Evolutionary conservation across 1,140 invertebrate species (phyloP).

Genomic region (Bombus waltoni): DNA sequence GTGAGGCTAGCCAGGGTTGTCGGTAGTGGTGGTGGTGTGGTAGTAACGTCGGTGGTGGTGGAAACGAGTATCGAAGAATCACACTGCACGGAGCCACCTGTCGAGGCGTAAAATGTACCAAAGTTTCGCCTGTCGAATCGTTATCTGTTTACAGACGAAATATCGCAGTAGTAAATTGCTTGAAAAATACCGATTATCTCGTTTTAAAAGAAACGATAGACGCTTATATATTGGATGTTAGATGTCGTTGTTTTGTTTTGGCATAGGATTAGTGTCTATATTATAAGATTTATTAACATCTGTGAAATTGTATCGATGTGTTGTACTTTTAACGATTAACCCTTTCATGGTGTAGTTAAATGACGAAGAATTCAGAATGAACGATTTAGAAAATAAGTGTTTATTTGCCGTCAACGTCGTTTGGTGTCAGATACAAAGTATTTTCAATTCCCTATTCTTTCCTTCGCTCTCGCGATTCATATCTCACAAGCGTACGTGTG

Average conservation of each 20-base stretch:
- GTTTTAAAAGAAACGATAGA: too few species aligned
- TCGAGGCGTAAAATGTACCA: slow-evolving; percentile 11
- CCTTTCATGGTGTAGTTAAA: neutral
- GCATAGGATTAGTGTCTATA: neutral
- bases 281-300: neutral
- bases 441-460: neutral
- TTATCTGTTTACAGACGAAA: neutral
- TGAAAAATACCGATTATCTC: neutral
- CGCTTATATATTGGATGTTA: too few species aligned
- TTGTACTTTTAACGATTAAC: too few species aligned
- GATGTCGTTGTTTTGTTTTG: too few species aligned
- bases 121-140: neutral
- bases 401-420: too few species aligned
- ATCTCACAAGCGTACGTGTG: neutral
- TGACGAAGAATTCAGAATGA: neutral
- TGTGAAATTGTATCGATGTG: too few species aligned
- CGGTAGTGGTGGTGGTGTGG: slow-evolving; percentile 15
- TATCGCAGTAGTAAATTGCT: neutral
- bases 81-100: slow-evolving; percentile 65
- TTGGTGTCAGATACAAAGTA: too few species aligned
- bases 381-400: neutral
- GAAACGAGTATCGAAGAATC: slow-evolving; percentile 21
- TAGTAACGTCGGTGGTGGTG: slow-evolving; percentile 23
- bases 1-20: slow-evolving; percentile 37
- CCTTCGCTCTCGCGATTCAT: neutral